Percentiles rank a stretch among this genome's conserved stretches.
These are phyloP conservation scores for Eriocheir sinensis DNA, from an alignment of 1,140 invertebrate species.

Conservation along the genomic window DNA sequence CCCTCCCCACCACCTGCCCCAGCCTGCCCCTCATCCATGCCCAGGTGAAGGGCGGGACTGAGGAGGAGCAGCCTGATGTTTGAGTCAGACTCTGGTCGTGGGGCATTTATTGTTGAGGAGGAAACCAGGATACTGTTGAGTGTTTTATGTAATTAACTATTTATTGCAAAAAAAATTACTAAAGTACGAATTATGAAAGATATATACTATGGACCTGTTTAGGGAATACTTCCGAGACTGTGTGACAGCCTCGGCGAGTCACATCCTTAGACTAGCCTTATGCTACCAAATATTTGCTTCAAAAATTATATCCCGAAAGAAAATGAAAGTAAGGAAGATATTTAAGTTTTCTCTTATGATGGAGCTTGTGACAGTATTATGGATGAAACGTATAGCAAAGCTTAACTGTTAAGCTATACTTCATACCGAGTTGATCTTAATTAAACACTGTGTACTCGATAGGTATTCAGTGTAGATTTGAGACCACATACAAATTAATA, in stretches of 20 bases:
- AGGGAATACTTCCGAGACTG: background rate
- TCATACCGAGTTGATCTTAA: slow-evolving; percentile 4
- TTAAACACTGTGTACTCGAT: background rate
- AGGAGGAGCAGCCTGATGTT: slow-evolving; percentile 33
- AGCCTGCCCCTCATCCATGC: slow-evolving; percentile 18
- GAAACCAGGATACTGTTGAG: slow-evolving; percentile 23
- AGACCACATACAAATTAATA: background rate
- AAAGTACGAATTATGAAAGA: slow-evolving; percentile 12
- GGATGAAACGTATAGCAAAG: slow-evolving; percentile 12
- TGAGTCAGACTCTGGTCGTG: slow-evolving; percentile 26
- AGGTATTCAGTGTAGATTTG: slow-evolving; percentile 2
- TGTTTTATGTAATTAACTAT: slow-evolving; percentile 8
- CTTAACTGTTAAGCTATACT: background rate
- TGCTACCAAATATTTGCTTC: slow-evolving; percentile 16
- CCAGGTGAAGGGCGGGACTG: background rate
- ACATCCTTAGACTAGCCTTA: background rate
- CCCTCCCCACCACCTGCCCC: slow-evolving; percentile 55
- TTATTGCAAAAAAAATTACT: slow-evolving; percentile 26
- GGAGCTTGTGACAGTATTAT: slow-evolving; percentile 4
- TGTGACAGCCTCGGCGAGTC: background rate
- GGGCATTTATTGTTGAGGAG: slow-evolving; percentile 14
- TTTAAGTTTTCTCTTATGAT: background rate
- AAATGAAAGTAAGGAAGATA: too few species aligned
- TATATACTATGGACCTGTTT: slow-evolving; percentile 16
- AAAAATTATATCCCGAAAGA: background rate